Percentiles rank a stretch among this genome's conserved stretches.
Conservation (phyloP, 2,113 vertebrate genomes). For the Calypte anna region DNA sequence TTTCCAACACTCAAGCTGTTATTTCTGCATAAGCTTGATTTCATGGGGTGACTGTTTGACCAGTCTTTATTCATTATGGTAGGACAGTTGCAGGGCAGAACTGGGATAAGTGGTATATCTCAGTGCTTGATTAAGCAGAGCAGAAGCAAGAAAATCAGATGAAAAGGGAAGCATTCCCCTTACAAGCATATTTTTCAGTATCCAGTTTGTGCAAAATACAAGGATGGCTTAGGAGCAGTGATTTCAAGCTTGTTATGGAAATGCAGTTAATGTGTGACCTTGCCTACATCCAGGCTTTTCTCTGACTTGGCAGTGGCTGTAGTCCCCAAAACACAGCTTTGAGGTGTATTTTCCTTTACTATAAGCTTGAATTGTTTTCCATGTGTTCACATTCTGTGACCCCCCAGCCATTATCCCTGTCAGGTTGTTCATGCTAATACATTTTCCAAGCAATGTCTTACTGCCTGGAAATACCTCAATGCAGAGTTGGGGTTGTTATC, state of each 20-base stretch:
- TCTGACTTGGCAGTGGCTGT: neutral
- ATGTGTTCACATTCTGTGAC: neutral
- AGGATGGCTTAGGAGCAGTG: neutral
- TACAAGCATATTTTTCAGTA: neutral
- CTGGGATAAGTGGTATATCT: neutral
- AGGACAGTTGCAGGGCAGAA: neutral
- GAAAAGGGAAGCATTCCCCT: neutral
- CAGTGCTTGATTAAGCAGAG: neutral
- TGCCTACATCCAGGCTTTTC: neutral
- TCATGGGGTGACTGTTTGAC: neutral
- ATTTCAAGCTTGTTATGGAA: neutral
- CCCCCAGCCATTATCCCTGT: neutral
- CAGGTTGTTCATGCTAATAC: neutral
- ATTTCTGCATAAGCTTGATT: neutral
- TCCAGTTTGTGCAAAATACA: neutral
- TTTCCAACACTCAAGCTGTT: neutral
- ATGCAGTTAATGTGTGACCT: neutral
- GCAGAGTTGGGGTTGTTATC: neutral
- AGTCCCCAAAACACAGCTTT: neutral
- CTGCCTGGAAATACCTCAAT: neutral
- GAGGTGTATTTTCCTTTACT: conserved; percentile 18
- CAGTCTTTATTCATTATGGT: neutral
- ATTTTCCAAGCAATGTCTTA: neutral
- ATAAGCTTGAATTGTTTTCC: conserved; percentile 22
- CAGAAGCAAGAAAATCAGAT: neutral